Evolutionary conservation across 2,113 vertebrate genomes (phyloP), one percentile per base, ranked within the genome.

Genomic region (Junco hyemalis): DNA sequence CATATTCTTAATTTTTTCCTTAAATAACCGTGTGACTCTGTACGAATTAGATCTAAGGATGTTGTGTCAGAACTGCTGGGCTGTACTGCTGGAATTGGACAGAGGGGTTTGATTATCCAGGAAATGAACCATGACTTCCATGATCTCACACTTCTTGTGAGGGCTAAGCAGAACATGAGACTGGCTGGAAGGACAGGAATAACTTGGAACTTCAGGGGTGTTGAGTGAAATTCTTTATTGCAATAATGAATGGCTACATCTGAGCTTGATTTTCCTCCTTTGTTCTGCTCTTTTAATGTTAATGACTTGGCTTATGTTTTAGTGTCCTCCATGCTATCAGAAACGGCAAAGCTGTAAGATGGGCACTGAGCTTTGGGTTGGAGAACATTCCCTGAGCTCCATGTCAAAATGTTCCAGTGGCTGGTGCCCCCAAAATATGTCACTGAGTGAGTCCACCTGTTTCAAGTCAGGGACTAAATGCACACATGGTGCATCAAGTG

Each of bases 401-500:
- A 6, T 2, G 19, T 28, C 31, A 9, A 1, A 12, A 7, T 11
- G 17, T 51, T 56, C 51, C 63, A 12, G 2, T 5, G 72, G 40
- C 44, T 44, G 66, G 31, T 31, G 50, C 6, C 11, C 38, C 63
- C 5, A 14, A 47, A 42, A 14, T 0, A 1, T 8, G 77, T 36
- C 38, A 7, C 9, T 24, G 68, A 36, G 36, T 45, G 22, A 69
- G 20, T 16, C 18, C 73, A 8, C 53, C 45, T 33, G 1, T 5
- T 36, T 6, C 11, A 22, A 9, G 45, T 6, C 68, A 48, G 17
- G 33, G 38, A 29, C 79, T 80, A 16, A 51, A 44, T 7, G 56
- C 60, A 42, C 38, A 17, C 12, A 5, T 2, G 0, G 9, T 12
- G 11, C 12, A 15, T 3, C 0, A 11, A 88, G 59, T 25, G 80